Percentiles rank a stretch among this genome's conserved stretches.
These are phyloP conservation scores for Emys orbicularis DNA, from an alignment of 2,797 vertebrate species.

Conservation along the genomic window DNA sequence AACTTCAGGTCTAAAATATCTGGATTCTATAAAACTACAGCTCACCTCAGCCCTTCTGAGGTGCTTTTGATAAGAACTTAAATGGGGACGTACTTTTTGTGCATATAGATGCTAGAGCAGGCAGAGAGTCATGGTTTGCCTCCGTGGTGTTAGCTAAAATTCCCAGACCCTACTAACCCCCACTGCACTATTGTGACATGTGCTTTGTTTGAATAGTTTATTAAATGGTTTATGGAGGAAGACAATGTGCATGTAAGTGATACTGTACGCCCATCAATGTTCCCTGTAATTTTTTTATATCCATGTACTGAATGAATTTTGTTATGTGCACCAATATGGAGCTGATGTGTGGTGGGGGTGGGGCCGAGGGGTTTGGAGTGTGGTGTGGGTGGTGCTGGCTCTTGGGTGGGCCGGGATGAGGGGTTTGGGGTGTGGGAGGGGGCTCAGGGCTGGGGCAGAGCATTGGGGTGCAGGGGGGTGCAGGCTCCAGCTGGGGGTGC, in stretches of 20 bases:
- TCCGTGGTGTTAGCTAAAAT: not conserved
- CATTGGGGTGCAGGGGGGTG: too few species aligned
- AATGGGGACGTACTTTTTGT: not conserved
- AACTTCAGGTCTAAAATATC: not conserved
- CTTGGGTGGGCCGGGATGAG: too few species aligned
- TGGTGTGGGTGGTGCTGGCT: too few species aligned
- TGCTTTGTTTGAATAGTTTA: rapidly evolving
- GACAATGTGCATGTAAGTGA: not conserved
- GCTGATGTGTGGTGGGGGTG: too few species aligned
- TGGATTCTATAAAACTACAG: not conserved
- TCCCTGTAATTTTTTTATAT: too few species aligned
- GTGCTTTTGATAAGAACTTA: not conserved
- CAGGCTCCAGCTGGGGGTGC: too few species aligned
- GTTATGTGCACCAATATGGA: too few species aligned
- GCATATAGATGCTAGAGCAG: not conserved
- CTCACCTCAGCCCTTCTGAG: not conserved
- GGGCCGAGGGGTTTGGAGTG: too few species aligned
- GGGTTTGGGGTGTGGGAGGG: too few species aligned
- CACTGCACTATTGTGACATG: not conserved
- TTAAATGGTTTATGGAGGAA: too few species aligned
- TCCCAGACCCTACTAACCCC: rapidly evolving
- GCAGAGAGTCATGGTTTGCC: not conserved
- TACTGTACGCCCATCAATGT: not conserved
- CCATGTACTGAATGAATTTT: too few species aligned
- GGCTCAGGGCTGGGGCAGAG: too few species aligned